Percentiles rank a stretch among this genome's conserved stretches.
These are phyloP conservation scores for Hippocampus kuda DNA, from an alignment of 2,797 vertebrate genomes.

Conservation along the genomic window DNA sequence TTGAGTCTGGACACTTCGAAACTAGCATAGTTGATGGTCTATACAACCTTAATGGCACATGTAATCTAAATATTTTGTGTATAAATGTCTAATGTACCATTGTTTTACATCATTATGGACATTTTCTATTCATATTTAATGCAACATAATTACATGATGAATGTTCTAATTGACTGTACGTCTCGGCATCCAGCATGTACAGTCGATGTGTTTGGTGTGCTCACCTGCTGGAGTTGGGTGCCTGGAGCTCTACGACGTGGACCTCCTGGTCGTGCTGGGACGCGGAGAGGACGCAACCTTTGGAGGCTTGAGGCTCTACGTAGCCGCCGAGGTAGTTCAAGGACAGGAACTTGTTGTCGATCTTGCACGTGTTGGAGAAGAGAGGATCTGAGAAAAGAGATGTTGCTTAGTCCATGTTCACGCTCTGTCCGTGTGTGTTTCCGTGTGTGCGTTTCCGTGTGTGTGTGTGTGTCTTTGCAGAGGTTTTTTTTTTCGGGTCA, in stretches of 20 bases:
- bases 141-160: no score
- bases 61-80: no score
- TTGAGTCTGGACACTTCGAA: conserved; percentile 36
- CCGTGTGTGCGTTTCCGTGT: conserved; percentile 14
- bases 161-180: no score
- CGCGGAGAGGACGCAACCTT: conserved; percentile 76
- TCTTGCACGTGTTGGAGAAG: conserved; percentile 80
- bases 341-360: conserved; percentile 89
- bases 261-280: conserved; percentile 72
- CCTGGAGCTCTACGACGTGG: conserved; percentile 88
- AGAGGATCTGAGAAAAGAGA: conserved; percentile 70
- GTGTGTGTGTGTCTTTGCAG: conserved; percentile 6
- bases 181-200: no score
- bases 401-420: neutral
- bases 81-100: no score
- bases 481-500: conserved; percentile 12
- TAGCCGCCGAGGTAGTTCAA: conserved; percentile 96
- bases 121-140: no score
- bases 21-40: no score
- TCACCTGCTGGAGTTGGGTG: conserved; percentile 84
- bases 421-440: no score
- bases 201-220: neutral
- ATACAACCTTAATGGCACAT: no score
- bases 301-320: conserved; percentile 76
- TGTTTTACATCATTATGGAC: no score